A percentile compares a stretch with the other conserved stretches of the same genome.
phyloP scores from a whole-genome alignment of 2,797 vertebrate genomes.

The Eidolon dupreanum region DNA sequence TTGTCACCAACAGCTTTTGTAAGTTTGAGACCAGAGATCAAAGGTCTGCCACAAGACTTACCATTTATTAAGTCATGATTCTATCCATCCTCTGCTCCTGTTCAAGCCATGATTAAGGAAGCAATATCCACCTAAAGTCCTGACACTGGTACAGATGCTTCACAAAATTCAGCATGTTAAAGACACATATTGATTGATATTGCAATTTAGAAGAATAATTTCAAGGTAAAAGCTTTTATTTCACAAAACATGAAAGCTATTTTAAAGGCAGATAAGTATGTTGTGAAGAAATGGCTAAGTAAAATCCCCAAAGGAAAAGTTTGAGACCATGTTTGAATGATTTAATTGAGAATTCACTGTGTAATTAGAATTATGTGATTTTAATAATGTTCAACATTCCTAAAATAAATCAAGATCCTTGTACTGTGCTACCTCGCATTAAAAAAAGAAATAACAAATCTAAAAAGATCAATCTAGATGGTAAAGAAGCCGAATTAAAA shows the following conservation, averaged over 20 bases:
- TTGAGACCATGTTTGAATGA: neutral
- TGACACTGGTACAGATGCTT: neutral
- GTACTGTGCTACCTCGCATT: neutral
- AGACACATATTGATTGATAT: slow-evolving; percentile 5
- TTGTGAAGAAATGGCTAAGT: slow-evolving; percentile 29
- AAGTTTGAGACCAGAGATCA: neutral
- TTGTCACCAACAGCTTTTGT: slow-evolving; percentile 19
- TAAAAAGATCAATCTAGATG: neutral
- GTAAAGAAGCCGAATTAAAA: slow-evolving; percentile 47
- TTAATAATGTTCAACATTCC: slow-evolving; percentile 43
- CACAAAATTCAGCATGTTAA: slow-evolving; percentile 45
- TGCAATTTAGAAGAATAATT: slow-evolving; percentile 41
- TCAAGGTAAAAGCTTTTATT: neutral
- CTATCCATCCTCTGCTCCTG: neutral
- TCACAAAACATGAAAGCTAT: slow-evolving; percentile 3
- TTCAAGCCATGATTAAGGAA: slow-evolving; percentile 10
- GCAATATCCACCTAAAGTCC: neutral
- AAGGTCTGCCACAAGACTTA: neutral
- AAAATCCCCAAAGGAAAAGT: slow-evolving; percentile 52
- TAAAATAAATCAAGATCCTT: slow-evolving; percentile 44
- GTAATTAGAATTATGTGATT: slow-evolving; percentile 59
- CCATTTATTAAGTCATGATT: slow-evolving; percentile 7
- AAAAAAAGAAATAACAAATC: slow-evolving; percentile 41
- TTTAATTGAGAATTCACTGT: slow-evolving; percentile 46
- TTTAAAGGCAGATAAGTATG: slow-evolving; percentile 1